Base-by-base conservation (phyloP, 2,113 vertebrate species). In the Pyxicephalus adspersus region DNA sequence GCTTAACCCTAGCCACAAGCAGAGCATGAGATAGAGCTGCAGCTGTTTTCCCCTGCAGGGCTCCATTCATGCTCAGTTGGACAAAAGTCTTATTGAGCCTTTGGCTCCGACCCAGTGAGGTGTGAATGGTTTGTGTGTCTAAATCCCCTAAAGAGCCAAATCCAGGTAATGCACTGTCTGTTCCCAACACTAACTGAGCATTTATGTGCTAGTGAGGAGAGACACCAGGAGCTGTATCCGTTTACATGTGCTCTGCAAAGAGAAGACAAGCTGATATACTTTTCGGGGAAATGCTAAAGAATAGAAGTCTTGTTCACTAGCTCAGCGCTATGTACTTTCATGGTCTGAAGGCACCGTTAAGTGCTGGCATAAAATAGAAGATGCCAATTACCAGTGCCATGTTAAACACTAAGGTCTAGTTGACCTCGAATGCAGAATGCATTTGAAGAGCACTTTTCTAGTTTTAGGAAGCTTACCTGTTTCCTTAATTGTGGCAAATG, bases 81-180 rank as follows among this genome's bases (percentile, higher is more conserved):
- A 82, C 68, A 82, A 29, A 75, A 82, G 71, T 19, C 70, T 75
- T 50, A 55, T 82, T 75, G 80, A 75, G 61, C 45, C 28, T 18
- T 63, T 66, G 63, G 80, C 80, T 66, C 54, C 50, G 61, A 58
- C 71, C 80, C 80, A 82, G 66, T 66, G 63, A 82, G 80, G 71
- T 82, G 80, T 82, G 60, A 82, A 82, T 82, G 72, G 80, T 64
- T 57, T 54, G 51, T 82, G 71, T 82, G 70, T 81, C 67, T 75
- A 82, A 54, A 75, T 75, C 67, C 80, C 61, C 70, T 31, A 66
- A 64, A 63, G 67, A 82, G 71, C 63, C 71, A 75, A 75, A 66
- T 60, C 25, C 70, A 75, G 80, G 80, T 74, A 66, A 65, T 66
- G n/a, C 58, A 20, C 20, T 3, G 70, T 51, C 61, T 75, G 50